Evolutionary conservation across 2,888 invertebrate species (phyloP), one percentile per base, ranked within the genome.

Genomic region (Antitype chi): DNA sequence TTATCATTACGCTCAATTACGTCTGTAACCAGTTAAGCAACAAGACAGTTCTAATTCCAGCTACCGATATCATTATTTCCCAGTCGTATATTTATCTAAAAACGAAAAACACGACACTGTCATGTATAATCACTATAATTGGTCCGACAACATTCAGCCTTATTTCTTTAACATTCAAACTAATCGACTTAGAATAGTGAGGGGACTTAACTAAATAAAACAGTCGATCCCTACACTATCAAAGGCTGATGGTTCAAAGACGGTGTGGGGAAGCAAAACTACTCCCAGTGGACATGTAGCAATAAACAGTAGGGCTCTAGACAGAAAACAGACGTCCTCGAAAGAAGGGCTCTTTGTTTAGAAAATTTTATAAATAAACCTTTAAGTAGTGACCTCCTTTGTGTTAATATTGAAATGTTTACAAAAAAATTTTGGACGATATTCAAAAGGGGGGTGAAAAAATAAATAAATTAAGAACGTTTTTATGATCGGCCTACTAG

Each of bases 281-380:
- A 89, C 89, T 88, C 91, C 91, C 92, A 90, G 88, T 84, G 90
- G 93, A 94, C 95, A 90, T 91, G 90, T 89, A 93, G 91, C 89
- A 94, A 95, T 94, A 96, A 96, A 96, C 96, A 96, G 86, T 84
- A 87, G 91, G 88, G 89, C 87, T 85, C 85, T 82, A 88, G 96
- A 96, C 93, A 95, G 91, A 94, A 94, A 95, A 92, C 96, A 96
- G 96, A 96, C 94, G 94, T 88, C 87, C 89, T 83, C 86, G 85
- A 87, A 87, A 90, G 91, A 92, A 91, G 89, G 91, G 89, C 91
- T 89, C 93, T 95, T 95, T 96, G 96, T 96, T 94, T 93, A 87
- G 88, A 84, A 82, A 89, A 90, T 91, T 68, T 92, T 91, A 93
- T 94, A 95, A 95, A 95, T 94, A 95, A 93, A 93, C 89, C 90